Base-by-base conservation (phyloP, 2,113 vertebrate genomes). In the Perccottus glenii region DNA sequence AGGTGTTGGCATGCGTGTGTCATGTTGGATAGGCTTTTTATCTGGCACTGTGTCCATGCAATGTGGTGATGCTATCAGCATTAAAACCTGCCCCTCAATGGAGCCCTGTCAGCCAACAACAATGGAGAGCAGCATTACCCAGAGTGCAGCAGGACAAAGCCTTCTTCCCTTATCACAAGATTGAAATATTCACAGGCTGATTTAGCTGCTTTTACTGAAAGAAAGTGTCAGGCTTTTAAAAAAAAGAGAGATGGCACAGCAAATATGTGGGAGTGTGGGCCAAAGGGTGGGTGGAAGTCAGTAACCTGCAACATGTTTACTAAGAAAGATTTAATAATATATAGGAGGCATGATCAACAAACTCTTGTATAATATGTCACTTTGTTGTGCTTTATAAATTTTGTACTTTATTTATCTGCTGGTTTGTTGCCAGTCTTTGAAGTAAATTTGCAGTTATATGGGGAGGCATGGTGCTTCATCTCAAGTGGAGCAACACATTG, bases 101-200 rank as follows among this genome's bases (percentile, higher is more conserved):
- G 88, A 87, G 74, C 64, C 73, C 87, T 90, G 89, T 91, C 90
- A 91, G 82, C 74, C 85, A 85, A 92, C 85, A 85, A 92, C 90
- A 92, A 91, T 88, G 76, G 81, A 66, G 81, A 75, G 82, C 82
- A 75, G 78, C 86, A 88, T 90, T 90, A 90, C 88, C 91, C 86
- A 85, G 87, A 88, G 86, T 87, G 73, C 85, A 89, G 74, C 60
- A 60, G 89, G 82, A 89, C 87, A 90, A 87, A 86, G 79, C 64
- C 58, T 19, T 40, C 75, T 76, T 38, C 60, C 74, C 79, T 90
- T 91, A 90, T 91, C 85, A 35, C 50, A 35, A 75, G 76, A 72
- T 77, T 84, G 85, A 84, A 91, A 91, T 91, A 91, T 90, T 88
- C 88, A 80, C 79, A 79, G 84, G 67, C 78, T 77, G 88, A 87